Evolutionary conservation across 2,888 invertebrate species (phyloP), one percentile per base, ranked within the genome.

Genomic region (Epirrita christyi): DNA sequence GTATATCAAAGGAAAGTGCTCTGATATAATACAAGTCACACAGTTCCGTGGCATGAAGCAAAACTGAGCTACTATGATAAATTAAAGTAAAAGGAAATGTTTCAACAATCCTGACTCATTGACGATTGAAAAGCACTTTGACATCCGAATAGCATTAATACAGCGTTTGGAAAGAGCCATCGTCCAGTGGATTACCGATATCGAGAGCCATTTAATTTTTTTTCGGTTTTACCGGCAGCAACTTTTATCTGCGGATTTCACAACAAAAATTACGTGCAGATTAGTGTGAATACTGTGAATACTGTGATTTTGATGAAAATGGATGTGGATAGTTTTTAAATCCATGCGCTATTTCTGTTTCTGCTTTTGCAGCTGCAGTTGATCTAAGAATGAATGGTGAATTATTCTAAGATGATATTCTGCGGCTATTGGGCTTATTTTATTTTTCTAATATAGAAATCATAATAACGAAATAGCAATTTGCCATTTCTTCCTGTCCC

Each of bases 131-230:
- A 70, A 73, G 61, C 60, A 66, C 55, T 71, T 71, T 67, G 56
- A 48, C 36, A 67, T 69, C 70, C 66, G 66, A 63, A 67, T 69
- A 68, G 64, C 72, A 76, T 75, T 73, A 75, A 73, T 68, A 70
- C 45, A 51, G 55, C 67, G 67, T 73, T 76, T 71, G 65, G 61
- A 63, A 64, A 60, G 70, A 67, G 69, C 66, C 49, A 42, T 50
- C 55, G 49, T 49, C 32, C 54, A 48, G 42, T 57, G 63, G 68
- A 67, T 71, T 68, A 68, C 63, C 58, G 65, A 61, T 70, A 72
- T 67, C 61, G 64, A 59, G 46, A 56, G 59, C 55, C 60, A 54
- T 70, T 73, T 70, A 59, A 64, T 72, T 63, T 67, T 64, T 67
- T 70, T 67, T 65, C 45, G 59, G 63, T 49, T 56, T 56, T 55